Conservation (phyloP, 2,113 vertebrate genomes). For the Equus quagga region DNA sequence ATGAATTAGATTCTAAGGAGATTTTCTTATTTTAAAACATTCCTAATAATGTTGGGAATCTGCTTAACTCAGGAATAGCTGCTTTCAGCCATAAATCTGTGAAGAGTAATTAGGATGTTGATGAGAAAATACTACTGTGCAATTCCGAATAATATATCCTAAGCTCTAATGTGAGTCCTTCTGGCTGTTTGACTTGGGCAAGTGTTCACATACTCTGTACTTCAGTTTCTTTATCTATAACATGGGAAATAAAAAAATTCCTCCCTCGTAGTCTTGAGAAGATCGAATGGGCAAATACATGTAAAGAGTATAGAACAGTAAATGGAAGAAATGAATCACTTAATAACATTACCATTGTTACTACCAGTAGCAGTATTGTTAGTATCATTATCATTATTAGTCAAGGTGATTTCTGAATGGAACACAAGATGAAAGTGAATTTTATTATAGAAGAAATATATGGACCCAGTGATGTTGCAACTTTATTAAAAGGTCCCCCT, state of each 20-base stretch:
- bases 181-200: neutral
- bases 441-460: neutral
- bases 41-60: neutral
- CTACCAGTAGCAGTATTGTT: too few species aligned
- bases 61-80: neutral
- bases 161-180: too few species aligned
- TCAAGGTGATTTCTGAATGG: neutral
- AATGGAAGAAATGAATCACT: neutral
- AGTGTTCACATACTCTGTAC: too few species aligned
- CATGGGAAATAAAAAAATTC: too few species aligned
- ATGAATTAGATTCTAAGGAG: neutral
- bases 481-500: neutral
- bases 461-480: rapidly evolving
- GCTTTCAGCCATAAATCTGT: neutral
- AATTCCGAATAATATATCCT: neutral
- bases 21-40: neutral
- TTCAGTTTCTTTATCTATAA: neutral
- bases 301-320: neutral
- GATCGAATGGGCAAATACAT: neutral
- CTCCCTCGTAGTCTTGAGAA: neutral
- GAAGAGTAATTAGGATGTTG: neutral
- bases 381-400: neutral
- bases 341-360: neutral
- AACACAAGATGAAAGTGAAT: neutral
- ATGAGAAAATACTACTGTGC: neutral